Evolutionary conservation across 1,140 invertebrate genomes (phyloP).

Genomic region (Nylanderia fulva): DNA sequence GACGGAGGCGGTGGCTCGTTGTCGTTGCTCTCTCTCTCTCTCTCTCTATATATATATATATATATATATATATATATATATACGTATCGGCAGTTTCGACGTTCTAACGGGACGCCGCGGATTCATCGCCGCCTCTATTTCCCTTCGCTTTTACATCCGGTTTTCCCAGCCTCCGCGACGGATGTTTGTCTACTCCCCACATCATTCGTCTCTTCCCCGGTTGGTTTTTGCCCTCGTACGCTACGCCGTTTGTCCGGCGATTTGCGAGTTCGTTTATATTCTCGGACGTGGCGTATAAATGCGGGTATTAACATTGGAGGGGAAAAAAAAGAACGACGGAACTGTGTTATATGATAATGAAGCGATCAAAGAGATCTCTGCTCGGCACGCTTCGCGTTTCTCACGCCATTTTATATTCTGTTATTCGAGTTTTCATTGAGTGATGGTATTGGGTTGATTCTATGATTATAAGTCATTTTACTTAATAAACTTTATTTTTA

Average conservation of each 20-base stretch:
- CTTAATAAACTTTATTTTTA: too few relatives aligned
- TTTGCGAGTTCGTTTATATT: slow-evolving; percentile 31
- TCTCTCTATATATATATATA: too few relatives aligned
- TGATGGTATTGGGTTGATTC: too few relatives aligned
- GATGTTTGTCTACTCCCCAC: slow-evolving; percentile 48
- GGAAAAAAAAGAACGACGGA: not conserved
- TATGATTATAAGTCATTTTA: too few relatives aligned
- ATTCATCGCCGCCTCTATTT: slow-evolving; percentile 35
- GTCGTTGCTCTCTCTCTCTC: slow-evolving; percentile 15
- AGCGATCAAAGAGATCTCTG: slow-evolving; percentile 4
- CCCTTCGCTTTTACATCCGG: slow-evolving; percentile 48
- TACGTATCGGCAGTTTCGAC: slow-evolving; percentile 42
- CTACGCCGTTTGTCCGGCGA: slow-evolving; percentile 31
- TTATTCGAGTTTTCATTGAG: too few relatives aligned
- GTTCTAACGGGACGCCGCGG: slow-evolving; percentile 17
- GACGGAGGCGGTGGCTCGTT: not conserved
- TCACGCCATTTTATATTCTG: not conserved
- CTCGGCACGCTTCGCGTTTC: not conserved
- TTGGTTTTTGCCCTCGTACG: slow-evolving; percentile 29
- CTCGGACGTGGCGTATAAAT: slow-evolving; percentile 6
- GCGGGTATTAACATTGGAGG: not conserved
- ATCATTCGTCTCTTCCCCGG: not conserved
- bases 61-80: too few relatives aligned
- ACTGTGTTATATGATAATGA: not conserved
- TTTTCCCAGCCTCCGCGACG: slow-evolving; percentile 40